Evolutionary conservation across 2,797 vertebrate genomes (phyloP), one percentile per base, ranked within the genome.

Genomic region (Dendrocincla fuliginosa): DNA sequence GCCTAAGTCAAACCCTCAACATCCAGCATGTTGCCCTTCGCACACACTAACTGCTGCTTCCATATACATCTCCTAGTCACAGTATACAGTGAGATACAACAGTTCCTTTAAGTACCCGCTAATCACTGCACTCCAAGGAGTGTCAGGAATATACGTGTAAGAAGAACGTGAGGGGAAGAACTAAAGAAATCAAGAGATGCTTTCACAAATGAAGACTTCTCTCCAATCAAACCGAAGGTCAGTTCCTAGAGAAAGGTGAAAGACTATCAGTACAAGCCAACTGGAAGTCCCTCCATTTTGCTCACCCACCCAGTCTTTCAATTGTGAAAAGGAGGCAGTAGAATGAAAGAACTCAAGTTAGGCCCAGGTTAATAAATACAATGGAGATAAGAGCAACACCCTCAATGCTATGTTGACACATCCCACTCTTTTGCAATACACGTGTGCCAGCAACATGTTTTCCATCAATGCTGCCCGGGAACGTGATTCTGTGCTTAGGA

Each of bases 361-460:
- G 79, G 88, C 41, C 19, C 35, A 50, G 35, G 76, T 91, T 90
- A 93, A 92, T 83, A 89, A 95, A 95, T 61, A 71, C 8, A 91
- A 30, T 6, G 32, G 84, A 95, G 83, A 88, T 90, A 95, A 93
- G 70, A 69, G 63, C 74, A 91, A 41, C 59, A 94, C 79, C 67
- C 67, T 73, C 63, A 39, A 33, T 7, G 37, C 44, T 84, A 5
- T 81, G 59, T 89, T 89, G 89, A 95, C 85, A 91, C 60, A 86
- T 81, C n/a, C 50, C 61, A 14, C 33, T 75, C 85, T 97, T 90
- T 95, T 78, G 91, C 90, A 96, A 93, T n/a, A 78, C 73, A 65
- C 10, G 5, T 81, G 80, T 65, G 69, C 61, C 70, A 88, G 90
- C 77, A 88, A 88, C 83, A 78, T 35, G 73, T 94, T 95, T 90